A percentile compares a stretch with the other conserved stretches of the same genome.
Evolutionary conservation across 2,113 vertebrate genomes (phyloP).

Genomic region (Petaurus breviceps): DNA sequence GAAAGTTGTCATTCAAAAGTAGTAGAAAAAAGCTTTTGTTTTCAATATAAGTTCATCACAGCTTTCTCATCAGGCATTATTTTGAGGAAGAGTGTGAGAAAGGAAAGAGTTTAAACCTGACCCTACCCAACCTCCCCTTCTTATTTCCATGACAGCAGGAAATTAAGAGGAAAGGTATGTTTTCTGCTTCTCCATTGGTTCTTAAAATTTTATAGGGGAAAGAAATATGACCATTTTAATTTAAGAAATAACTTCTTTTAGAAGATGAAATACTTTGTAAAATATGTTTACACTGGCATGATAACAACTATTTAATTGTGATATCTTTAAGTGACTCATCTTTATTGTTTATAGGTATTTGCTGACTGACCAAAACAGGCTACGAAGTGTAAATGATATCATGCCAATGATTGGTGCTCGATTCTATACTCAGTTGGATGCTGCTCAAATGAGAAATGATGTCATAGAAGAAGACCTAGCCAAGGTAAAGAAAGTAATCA

Average conservation of each 20-base stretch:
- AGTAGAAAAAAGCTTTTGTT: slow-evolving; percentile 23
- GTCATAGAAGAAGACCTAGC: slow-evolving; percentile 99
- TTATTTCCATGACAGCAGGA: slow-evolving; percentile 38
- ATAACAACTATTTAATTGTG: slow-evolving; percentile 10
- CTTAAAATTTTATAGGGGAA: slow-evolving; percentile 27
- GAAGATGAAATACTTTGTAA: slow-evolving; percentile 36
- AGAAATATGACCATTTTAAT: slow-evolving; percentile 20
- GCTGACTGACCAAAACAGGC: slow-evolving; percentile 96
- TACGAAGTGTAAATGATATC: slow-evolving; percentile 99
- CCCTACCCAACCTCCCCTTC: not conserved
- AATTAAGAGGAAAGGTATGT: slow-evolving; percentile 1
- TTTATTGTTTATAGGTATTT: slow-evolving; percentile 90
- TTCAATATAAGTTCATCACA: not conserved
- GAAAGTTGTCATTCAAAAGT: slow-evolving; percentile 48
- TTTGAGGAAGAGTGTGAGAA: slow-evolving; percentile 41
- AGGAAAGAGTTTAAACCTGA: slow-evolving; percentile 40
- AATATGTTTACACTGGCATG: not conserved
- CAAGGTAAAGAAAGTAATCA: slow-evolving; percentile 87
- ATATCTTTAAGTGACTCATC: slow-evolving; percentile 52
- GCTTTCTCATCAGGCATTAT: not conserved
- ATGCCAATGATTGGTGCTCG: slow-evolving; percentile 99
- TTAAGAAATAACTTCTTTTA: slow-evolving; percentile 41
- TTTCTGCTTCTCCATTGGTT: slow-evolving; percentile 9
- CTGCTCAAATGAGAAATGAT: slow-evolving; percentile 99
- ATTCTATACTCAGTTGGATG: slow-evolving; percentile 98